Percentiles rank a stretch among this genome's conserved stretches.
phyloP scores from a whole-genome alignment of 2,888 invertebrate species.

The Pinctada fucata region DNA sequence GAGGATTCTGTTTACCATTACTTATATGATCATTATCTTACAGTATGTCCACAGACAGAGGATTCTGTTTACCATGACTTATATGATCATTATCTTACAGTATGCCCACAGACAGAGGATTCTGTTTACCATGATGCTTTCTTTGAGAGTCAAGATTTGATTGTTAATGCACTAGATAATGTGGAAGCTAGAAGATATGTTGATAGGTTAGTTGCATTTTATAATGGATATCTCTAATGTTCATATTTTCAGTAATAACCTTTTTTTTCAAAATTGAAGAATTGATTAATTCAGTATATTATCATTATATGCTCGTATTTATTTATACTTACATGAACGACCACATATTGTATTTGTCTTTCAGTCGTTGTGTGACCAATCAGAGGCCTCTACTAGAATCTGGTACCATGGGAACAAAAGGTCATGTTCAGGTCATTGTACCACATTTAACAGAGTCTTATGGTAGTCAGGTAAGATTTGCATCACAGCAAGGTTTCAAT shows the following conservation, averaged over 20 bases:
- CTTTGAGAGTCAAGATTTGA: slow-evolving; percentile 69
- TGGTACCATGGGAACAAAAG: slow-evolving; percentile 77
- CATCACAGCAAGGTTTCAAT: not conserved
- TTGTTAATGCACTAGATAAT: slow-evolving; percentile 77
- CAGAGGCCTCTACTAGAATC: slow-evolving; percentile 76
- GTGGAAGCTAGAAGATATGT: slow-evolving; percentile 76
- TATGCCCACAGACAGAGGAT: slow-evolving; percentile 74
- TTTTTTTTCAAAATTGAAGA: no score
- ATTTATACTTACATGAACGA: no score
- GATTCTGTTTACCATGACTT: no score
- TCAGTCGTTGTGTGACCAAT: slow-evolving; percentile 76
- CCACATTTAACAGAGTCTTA: slow-evolving; percentile 78
- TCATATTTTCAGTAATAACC: no score
- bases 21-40: no score
- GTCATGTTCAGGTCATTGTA: slow-evolving; percentile 77
- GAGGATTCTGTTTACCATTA: no score
- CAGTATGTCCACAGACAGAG: no score
- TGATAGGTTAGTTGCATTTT: slow-evolving; percentile 66
- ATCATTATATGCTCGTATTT: no score
- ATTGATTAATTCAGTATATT: no score
- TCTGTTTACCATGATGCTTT: slow-evolving; percentile 73
- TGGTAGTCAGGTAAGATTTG: slow-evolving; percentile 68
- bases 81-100: no score
- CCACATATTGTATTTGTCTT: slow-evolving; percentile 12
- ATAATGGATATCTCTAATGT: no score